Base-by-base conservation (phyloP, 2,797 vertebrate genomes). In the Gastrophryne carolinensis region DNA sequence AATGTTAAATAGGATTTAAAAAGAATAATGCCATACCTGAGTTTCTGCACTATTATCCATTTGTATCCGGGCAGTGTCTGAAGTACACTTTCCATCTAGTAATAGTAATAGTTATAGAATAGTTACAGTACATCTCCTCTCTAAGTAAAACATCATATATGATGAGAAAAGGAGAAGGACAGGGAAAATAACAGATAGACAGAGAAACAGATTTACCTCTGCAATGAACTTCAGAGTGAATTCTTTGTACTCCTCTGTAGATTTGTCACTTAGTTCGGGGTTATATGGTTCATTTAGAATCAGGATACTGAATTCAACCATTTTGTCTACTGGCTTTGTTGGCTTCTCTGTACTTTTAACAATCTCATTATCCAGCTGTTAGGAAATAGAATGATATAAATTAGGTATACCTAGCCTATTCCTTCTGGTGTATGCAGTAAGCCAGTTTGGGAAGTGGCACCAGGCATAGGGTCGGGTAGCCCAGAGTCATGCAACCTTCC, bases 351-450 rank as follows among this genome's bases (percentile, higher is more conserved):
- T 34, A 0, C 88, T 78, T 56, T 86, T 82, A 71, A 90, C 87
- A 75, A 97, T 95, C 84, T 96, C 94, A 62, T 96, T 96, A 80
- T 89, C 91, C 82, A 91, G 83, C 95, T 98, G 80, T 62, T 54
- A 1, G 80, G 24, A 62, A 61, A 34, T 2, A 24, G 2, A 30
- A 57, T 39, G 19, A 73, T 56, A 10, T 34, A 12, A 3, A 41
- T 23, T n/a, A n/a, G n/a, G n/a, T n/a, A n/a, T n/a, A n/a, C n/a
- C n/a, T n/a, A n/a, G n/a, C n/a, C n/a, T n/a, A n/a, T n/a, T n/a
- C n/a, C n/a, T n/a, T n/a, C n/a, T n/a, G n/a, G n/a, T n/a, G n/a
- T n/a, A n/a, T n/a, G n/a, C n/a, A n/a, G n/a, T n/a, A n/a, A n/a
- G n/a, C n/a, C n/a, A n/a, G n/a, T n/a, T n/a, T n/a, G n/a, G n/a